Evolutionary conservation across 2,797 vertebrate genomes (phyloP).

Genomic region (Odontamblyopus rebecca): DNA sequence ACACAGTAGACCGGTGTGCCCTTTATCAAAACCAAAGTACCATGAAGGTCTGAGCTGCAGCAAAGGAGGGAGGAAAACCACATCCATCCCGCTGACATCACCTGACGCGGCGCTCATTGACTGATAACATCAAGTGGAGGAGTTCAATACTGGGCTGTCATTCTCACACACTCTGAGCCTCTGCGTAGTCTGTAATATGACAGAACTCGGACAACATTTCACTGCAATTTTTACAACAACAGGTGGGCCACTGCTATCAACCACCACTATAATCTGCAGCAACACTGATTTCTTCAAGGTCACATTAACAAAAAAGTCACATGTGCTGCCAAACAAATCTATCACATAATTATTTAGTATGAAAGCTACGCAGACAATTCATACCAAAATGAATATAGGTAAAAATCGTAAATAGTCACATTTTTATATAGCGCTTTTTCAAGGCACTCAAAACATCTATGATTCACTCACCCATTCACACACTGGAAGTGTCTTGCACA

Average conservation of each 20-base stretch:
- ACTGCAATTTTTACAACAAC: slow-evolving; percentile 5
- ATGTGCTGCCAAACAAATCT: neutral
- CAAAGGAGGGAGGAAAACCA: slow-evolving; percentile 11
- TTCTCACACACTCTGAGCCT: slow-evolving; percentile 16
- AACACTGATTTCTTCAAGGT: slow-evolving; percentile 16
- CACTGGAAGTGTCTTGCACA: too few species aligned
- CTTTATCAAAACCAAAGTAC: slow-evolving; percentile 24
- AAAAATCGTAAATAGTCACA: too few species aligned
- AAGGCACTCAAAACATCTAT: too few species aligned
- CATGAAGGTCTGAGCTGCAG: slow-evolving; percentile 10
- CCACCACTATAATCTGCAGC: slow-evolving; percentile 4
- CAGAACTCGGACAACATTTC: slow-evolving; percentile 14
- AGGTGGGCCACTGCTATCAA: neutral
- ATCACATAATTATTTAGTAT: neutral
- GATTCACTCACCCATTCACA: too few species aligned
- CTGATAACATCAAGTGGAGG: slow-evolving; percentile 18
- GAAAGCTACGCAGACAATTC: neutral
- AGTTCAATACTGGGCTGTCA: slow-evolving; percentile 32
- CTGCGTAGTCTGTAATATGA: slow-evolving; percentile 1
- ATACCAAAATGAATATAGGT: neutral
- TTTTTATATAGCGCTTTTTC: too few species aligned
- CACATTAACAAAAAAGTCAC: neutral
- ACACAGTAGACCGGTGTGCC: slow-evolving; percentile 8
- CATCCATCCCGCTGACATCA: slow-evolving; percentile 25
- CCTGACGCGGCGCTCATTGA: slow-evolving; percentile 24